These are phyloP conservation scores for Pachypsylla venusta DNA, from an alignment of 1,140 invertebrate genomes.

Conservation along the genomic window DNA sequence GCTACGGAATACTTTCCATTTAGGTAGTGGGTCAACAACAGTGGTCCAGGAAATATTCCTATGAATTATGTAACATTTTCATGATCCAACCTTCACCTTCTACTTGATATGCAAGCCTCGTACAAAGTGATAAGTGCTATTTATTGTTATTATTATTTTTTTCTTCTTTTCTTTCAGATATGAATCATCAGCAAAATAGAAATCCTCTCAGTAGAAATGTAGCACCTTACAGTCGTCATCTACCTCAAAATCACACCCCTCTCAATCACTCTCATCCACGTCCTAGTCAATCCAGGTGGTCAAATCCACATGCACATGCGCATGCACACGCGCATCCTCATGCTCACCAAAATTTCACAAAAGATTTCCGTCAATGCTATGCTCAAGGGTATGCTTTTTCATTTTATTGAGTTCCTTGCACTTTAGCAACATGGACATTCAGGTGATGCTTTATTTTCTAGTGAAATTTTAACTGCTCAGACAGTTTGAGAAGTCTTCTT, in stretches of 20 bases:
- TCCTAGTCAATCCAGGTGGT: constrained; percentile 3
- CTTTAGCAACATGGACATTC: too few species aligned
- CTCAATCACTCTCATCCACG: neutral
- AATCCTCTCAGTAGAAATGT: neutral
- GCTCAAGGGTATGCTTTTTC: constrained; percentile 2
- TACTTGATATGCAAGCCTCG: neutral
- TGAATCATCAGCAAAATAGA: neutral
- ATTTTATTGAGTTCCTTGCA: too few species aligned
- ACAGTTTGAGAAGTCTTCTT: neutral
- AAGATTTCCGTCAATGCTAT: neutral
- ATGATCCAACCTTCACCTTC: neutral
- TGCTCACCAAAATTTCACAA: neutral
- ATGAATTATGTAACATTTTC: neutral
- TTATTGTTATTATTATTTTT: neutral
- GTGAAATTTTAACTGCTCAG: neutral
- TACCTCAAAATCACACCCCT: neutral
- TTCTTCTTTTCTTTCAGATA: neutral
- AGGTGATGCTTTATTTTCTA: neutral
- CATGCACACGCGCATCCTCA: neutral
- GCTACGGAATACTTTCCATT: too few species aligned
- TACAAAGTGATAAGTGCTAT: neutral
- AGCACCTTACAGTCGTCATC: neutral
- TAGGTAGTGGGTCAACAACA: neutral
- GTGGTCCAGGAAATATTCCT: neutral
- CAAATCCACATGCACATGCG: neutral